These are phyloP conservation scores for Parus major DNA, from an alignment of 2,113 vertebrate genomes.

Conservation along the genomic window DNA sequence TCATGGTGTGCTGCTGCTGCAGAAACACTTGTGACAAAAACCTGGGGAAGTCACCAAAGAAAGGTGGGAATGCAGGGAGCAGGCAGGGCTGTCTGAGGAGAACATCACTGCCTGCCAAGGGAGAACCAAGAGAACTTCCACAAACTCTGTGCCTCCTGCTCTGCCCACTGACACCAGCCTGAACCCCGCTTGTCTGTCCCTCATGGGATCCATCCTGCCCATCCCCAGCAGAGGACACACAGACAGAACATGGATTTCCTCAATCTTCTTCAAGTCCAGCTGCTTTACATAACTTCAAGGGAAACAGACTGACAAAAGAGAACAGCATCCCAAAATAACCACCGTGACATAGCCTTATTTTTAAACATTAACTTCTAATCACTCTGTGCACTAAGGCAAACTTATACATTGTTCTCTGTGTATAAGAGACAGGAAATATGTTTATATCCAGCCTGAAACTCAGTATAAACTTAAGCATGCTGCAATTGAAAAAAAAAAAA, in stretches of 20 bases:
- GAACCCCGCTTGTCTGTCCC: background rate
- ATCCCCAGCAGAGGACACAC: background rate
- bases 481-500: slow-evolving; percentile 9
- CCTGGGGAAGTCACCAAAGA: background rate
- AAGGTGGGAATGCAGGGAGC: background rate
- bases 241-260: background rate
- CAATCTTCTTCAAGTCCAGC: background rate
- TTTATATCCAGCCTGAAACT: background rate
- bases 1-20: background rate
- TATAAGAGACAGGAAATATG: too few relatives aligned
- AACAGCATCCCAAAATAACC: background rate
- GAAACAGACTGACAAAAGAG: background rate
- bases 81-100: accelerated
- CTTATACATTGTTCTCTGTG: too few relatives aligned
- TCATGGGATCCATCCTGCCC: background rate
- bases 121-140: background rate
- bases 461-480: background rate
- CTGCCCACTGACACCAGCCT: background rate
- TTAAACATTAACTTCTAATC: background rate
- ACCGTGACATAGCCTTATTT: background rate
- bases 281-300: background rate
- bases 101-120: background rate
- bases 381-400: background rate
- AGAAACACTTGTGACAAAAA: background rate
- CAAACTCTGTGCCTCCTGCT: background rate